Evolutionary conservation across 2,113 vertebrate genomes (phyloP), one percentile per base, ranked within the genome.

Genomic region (Conger conger): DNA sequence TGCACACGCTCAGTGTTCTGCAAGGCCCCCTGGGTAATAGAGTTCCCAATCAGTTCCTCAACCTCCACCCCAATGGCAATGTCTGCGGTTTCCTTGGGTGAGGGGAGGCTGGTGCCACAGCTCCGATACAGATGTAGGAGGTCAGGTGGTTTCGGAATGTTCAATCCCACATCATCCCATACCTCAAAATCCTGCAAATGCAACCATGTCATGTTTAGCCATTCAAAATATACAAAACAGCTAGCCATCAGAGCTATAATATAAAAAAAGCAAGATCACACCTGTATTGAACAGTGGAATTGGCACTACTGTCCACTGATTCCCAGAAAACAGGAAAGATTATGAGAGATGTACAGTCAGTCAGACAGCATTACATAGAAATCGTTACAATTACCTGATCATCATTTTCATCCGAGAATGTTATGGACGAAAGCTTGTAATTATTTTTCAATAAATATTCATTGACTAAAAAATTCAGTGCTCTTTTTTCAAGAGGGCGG

Each of bases 401-500:
- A 89, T 99, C 98, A 89, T 98, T 99, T 95, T 99, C 98, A 96
- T 99, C 98, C 82, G 98, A 99, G 95, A 99, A 99, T 1, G 98
- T 99, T 94, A 99, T 99, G 90, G 98, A 96, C 57, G 98, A 98
- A 85, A 99, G 97, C 88, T 99, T 99, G 93, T 98, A 97, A 91
- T 98, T 97, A 92, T 97, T 98, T 95, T 98, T 99, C 93, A 99
- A 95, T 94, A 99, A 97, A 97, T 97, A 99, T 91, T 99, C 98
- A 93, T 99, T 99, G 90, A 99, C 98, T 95, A 99, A 96, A 95
- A 99, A 99, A 95, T 99, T 99, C 95, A 99, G 96, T 93, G 98
- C 98, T 97, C 98, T 97, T 96, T 99, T 99, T 93, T 99, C 98
- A 95, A 99, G 97, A 94, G 96, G 96, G 91, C 97, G 98, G 91